Percentiles rank a stretch among this genome's conserved stretches.
These are phyloP conservation scores for Drosophila sucinea DNA, from an alignment of 1,140 invertebrate species.

Conservation along the genomic window DNA sequence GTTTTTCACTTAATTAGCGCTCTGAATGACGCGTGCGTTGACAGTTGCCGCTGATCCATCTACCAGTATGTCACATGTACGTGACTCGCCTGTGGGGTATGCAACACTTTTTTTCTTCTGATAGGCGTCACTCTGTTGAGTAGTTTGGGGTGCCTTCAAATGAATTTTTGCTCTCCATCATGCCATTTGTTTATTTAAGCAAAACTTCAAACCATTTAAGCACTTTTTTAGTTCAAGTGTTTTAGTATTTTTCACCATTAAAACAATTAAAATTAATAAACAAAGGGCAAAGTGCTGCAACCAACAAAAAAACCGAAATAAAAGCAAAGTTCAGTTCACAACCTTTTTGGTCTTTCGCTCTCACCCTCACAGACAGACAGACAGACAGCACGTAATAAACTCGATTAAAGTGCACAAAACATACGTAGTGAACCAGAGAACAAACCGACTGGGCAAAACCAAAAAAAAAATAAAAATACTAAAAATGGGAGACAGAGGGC, in stretches of 20 bases:
- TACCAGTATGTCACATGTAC: constrained; percentile 26
- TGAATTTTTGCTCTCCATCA: no score
- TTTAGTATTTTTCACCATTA: background rate
- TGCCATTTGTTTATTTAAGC: no score
- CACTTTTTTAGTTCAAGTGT: constrained; percentile 4
- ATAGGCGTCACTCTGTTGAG: no score
- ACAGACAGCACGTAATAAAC: constrained; percentile 67
- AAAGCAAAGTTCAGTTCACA: constrained; percentile 7
- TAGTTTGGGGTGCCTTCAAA: no score
- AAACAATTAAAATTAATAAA: constrained; percentile 23
- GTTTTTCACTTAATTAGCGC: constrained; percentile 80
- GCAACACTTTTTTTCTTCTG: constrained; percentile 40
- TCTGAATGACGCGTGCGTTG: constrained; percentile 68
- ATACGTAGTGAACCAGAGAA: constrained; percentile 61
- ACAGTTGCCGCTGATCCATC: constrained; percentile 59
- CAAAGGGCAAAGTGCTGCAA: constrained; percentile 9
- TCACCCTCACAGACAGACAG: background rate
- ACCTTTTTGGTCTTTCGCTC: background rate
- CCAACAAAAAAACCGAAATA: background rate
- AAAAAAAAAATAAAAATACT: constrained; percentile 17
- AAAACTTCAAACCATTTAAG: background rate
- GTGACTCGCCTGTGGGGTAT: constrained; percentile 63
- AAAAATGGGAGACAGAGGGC: background rate
- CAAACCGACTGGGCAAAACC: constrained; percentile 45
- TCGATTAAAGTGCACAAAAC: constrained; percentile 75